Conservation (phyloP, 2,113 vertebrate species). For the Sinocyclocheilus maitianheensis region DNA sequence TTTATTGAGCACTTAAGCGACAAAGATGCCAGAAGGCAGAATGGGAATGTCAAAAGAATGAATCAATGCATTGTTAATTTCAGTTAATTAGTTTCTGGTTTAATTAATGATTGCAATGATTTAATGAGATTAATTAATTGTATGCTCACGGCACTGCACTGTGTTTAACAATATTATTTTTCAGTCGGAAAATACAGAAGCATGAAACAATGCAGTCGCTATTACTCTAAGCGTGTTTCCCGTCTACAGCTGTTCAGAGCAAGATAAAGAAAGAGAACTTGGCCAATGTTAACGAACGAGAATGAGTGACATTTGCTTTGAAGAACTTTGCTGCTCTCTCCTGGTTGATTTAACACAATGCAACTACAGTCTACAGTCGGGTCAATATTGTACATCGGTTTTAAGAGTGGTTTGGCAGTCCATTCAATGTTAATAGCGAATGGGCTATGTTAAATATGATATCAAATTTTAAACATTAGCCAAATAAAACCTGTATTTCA, state of each 20-base stretch:
- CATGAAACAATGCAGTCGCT: background rate
- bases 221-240: background rate
- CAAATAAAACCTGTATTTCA: background rate
- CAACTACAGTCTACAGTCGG: background rate
- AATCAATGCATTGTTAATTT: background rate
- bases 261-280: background rate
- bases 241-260: background rate
- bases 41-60: background rate
- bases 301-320: background rate
- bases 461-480: background rate
- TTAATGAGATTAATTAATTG: background rate
- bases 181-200: background rate
- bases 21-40: background rate
- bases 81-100: background rate
- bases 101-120: background rate
- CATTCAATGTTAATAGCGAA: background rate
- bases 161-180: background rate
- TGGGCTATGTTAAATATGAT: background rate
- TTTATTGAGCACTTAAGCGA: background rate
- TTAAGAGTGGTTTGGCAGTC: background rate
- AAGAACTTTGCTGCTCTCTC: conserved; percentile 31
- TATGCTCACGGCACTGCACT: background rate
- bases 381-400: background rate
- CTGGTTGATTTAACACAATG: background rate
- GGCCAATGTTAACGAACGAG: background rate